Base-by-base conservation (phyloP, 2,113 vertebrate genomes). In the Amphiprion ocellaris region DNA sequence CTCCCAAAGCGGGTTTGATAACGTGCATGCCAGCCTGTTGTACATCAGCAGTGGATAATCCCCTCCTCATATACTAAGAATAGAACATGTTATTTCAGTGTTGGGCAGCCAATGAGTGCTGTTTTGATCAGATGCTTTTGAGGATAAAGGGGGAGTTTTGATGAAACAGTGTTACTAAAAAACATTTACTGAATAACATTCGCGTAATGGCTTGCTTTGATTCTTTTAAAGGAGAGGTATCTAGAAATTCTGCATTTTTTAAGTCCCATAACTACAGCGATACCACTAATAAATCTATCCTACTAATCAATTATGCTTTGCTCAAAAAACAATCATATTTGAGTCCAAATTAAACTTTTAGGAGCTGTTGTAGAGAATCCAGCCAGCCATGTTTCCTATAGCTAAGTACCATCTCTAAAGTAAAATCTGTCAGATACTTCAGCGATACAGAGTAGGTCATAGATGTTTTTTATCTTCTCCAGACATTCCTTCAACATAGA, bases 21-120 rank as follows among this genome's bases (percentile, higher is more conserved):
- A 91, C 84, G 60, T 69, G 59, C 74, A 65, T 82, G 70, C 77
- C 76, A 37, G 82, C 63, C 49, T 63, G 80, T 58, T 23, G 55
- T 16, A 23, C 50, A 76, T 39, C 61, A 33, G 52, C 39, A 19
- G 52, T 77, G 74, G 81, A 58, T 83, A 72, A 79, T 72, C 58
- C 23, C 8, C 66, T 21, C 10, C 69, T 81, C 65, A 78, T 16
- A 41, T 49, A 23, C 79, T 63, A 78, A 74, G 73, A 90, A 91
- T 92, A 91, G 78, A 72, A 10, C 37, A 59, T 69, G 74, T 88
- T 10, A 81, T 85, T 58, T 77, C 63, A 90, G 79, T 81, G 82
- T 69, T 66, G 37, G 44, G 59, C 63, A 56, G 39, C 4, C 17
- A 62, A 21, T 55, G 52, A 61, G 77, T 24, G 14, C 33, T 47